Conservation (phyloP, 2,113 vertebrate genomes). For the Forbesichthys papilliferus region DNA sequence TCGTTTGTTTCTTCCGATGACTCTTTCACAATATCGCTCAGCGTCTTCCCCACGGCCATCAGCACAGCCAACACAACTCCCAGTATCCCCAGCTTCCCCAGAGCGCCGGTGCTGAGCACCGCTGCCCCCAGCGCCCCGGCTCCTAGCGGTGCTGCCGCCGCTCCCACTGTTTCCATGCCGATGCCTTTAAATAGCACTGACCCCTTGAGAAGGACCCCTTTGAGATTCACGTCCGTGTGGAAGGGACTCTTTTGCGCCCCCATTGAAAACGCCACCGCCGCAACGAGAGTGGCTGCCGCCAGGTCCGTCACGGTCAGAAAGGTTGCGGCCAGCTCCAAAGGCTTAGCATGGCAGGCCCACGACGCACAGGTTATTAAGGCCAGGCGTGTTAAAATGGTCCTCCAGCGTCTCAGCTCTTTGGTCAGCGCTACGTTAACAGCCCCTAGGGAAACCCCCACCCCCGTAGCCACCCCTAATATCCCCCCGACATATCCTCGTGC, state of each 20-base stretch:
- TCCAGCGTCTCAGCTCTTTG: slow-evolving; percentile 19
- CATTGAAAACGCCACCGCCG: slow-evolving; percentile 46
- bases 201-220: slow-evolving; percentile 45
- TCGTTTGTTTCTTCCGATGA: slow-evolving; percentile 2
- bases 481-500: slow-evolving; percentile 34
- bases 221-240: slow-evolving; percentile 55
- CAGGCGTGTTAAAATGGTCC: slow-evolving; percentile 20
- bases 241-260: slow-evolving; percentile 63
- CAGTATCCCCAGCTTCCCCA: slow-evolving; percentile 58
- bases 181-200: slow-evolving; percentile 53
- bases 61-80: slow-evolving; percentile 48
- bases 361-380: slow-evolving; percentile 13
- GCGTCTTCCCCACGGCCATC: slow-evolving; percentile 52
- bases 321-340: slow-evolving; percentile 2
- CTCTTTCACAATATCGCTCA: slow-evolving; percentile 45
- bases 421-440: slow-evolving; percentile 50
- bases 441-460: slow-evolving; percentile 55
- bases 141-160: slow-evolving; percentile 64
- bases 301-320: slow-evolving; percentile 33
- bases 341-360: slow-evolving; percentile 7
- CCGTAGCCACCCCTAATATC: slow-evolving; percentile 43
- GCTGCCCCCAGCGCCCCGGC: slow-evolving; percentile 57
- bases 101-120: slow-evolving; percentile 48
- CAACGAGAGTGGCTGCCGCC: slow-evolving; percentile 35
- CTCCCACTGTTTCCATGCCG: slow-evolving; percentile 66